Base-by-base conservation (phyloP, 2,113 vertebrate species). In the Brienomyrus brachyistius region DNA sequence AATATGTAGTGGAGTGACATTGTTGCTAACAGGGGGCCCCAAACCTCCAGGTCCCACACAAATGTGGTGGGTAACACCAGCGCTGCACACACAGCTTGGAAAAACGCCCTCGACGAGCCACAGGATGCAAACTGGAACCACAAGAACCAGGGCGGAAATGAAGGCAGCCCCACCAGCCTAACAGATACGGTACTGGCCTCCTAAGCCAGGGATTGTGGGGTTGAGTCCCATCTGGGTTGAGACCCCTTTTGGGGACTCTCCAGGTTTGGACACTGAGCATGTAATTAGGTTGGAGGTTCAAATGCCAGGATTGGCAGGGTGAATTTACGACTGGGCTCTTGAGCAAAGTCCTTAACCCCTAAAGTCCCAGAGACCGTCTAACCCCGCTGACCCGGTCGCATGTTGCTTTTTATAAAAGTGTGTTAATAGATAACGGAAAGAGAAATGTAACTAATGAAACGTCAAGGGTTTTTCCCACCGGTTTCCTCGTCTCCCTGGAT, bases 181-280 rank as follows among this genome's bases (percentile, higher is more conserved):
- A 93, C 92, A 91, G 91, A 93, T 93, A 93, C 93, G 92, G 92
- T 91, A 92, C 92, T 93, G 92, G 92, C 92, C 93, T 93, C 90
- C 92, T 93, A 93, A 93, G 90, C 92, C 93, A 93, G 91, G 91
- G 92, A 91, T 91, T 92, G 91, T 93, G 88, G 89, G 91, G 92
- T 93, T 90, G 77, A 91, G 62, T 91, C 89, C 86, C 90, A 87
- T 91, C 85, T 91, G 89, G 90, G 89, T 90, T 91, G 77, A 27
- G 10, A n/a, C 21, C 56, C 56, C 56, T 62, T 62, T 62, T 59
- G 21, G 56, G 21, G 54, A 23, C 54, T 56, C 52, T 56, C 4
- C 4, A 11, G 10, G 51, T 52, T 52, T 52, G 13, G 13, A 15
- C 2, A 10, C 51, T 15, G 51, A 2, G 56, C 21, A 7, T 3